A percentile compares a stretch with the other conserved stretches of the same genome.
These are phyloP conservation scores for Beaufortia kweichowensis DNA, from an alignment of 2,113 vertebrate species.

Conservation along the genomic window DNA sequence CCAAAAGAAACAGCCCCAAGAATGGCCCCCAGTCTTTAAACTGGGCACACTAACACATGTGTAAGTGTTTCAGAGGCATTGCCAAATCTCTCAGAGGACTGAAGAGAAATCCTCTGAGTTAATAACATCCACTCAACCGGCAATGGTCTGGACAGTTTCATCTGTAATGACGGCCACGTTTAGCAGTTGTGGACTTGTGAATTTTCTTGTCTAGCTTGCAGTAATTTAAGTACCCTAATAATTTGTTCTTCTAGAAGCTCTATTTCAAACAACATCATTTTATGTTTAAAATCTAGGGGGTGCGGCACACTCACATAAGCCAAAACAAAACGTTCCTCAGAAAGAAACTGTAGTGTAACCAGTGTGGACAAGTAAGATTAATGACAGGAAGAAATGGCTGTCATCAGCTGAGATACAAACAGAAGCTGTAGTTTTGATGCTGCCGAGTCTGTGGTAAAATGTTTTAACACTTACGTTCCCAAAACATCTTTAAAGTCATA, in stretches of 20 bases:
- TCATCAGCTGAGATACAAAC: background rate
- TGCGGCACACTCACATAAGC: background rate
- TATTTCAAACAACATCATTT: background rate
- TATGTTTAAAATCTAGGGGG: background rate
- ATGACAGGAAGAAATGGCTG: background rate
- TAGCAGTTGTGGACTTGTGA: background rate
- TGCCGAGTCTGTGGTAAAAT: no score
- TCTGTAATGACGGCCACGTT: background rate
- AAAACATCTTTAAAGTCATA: constrained; percentile 79
- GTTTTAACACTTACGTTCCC: constrained; percentile 75
- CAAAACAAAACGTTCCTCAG: constrained; percentile 2
- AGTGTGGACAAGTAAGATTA: background rate
- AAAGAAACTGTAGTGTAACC: background rate
- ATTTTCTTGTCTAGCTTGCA: background rate
- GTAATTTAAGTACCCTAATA: background rate
- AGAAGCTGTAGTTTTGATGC: background rate
- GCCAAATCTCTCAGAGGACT: background rate
- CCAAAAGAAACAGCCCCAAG: background rate
- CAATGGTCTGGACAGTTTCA: background rate
- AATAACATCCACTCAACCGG: background rate
- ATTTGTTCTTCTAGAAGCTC: background rate
- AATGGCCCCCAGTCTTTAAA: constrained; percentile 16
- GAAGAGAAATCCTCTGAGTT: background rate
- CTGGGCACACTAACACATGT: constrained; percentile 9
- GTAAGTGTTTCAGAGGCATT: background rate